These are phyloP conservation scores for Zingel zingel DNA, from an alignment of 2,113 vertebrate species.

Conservation along the genomic window DNA sequence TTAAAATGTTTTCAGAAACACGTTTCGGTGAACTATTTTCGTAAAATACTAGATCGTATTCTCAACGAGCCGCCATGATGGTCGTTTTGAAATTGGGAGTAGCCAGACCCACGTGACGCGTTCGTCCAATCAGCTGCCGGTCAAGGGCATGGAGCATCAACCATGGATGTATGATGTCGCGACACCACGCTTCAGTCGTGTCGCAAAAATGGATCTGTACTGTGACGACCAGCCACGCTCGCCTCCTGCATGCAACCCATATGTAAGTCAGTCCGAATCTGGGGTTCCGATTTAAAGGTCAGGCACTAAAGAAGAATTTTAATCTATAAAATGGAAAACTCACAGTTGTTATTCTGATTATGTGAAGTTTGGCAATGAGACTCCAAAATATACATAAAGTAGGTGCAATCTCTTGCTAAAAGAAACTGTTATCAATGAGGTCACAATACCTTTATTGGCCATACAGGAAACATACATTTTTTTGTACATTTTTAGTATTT, in stretches of 20 bases:
- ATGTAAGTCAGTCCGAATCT: background rate
- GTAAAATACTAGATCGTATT: too few species aligned
- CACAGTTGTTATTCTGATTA: background rate
- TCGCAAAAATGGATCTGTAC: too few species aligned
- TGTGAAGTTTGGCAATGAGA: background rate
- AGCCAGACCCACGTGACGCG: too few species aligned
- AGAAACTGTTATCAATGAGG: background rate
- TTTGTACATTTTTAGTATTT: conserved; percentile 47
- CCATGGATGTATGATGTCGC: too few species aligned
- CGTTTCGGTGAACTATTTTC: too few species aligned
- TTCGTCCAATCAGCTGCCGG: too few species aligned
- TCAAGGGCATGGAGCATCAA: too few species aligned
- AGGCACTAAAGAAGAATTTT: background rate
- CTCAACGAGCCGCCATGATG: too few species aligned
- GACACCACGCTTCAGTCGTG: too few species aligned
- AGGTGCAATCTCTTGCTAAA: background rate
- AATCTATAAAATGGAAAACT: background rate
- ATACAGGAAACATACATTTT: conserved; percentile 54
- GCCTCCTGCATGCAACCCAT: background rate
- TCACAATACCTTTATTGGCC: conserved; percentile 60
- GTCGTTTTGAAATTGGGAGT: too few species aligned
- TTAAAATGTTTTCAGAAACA: too few species aligned
- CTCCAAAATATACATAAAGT: background rate
- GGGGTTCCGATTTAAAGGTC: background rate
- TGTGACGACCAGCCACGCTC: too few species aligned